Conservation (phyloP, 2,888 invertebrate genomes). For the Phalera bucephala region DNA sequence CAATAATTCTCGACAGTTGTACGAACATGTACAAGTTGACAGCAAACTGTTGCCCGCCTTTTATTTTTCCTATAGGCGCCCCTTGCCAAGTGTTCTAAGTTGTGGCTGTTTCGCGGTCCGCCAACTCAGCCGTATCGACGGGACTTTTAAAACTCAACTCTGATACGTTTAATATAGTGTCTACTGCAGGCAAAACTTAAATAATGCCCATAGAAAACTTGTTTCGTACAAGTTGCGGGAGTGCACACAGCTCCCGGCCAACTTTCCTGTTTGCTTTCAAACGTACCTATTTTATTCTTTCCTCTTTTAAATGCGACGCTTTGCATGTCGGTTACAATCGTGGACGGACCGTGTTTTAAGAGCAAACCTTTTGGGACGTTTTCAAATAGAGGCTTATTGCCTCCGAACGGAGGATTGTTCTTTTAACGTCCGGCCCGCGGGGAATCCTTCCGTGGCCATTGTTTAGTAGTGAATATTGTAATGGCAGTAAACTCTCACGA, state of each 20-base stretch:
- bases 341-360: constrained; percentile 59
- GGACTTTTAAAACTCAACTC: constrained; percentile 69
- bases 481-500: constrained; percentile 39
- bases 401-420: constrained; percentile 56
- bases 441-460: constrained; percentile 41
- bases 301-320: constrained; percentile 63
- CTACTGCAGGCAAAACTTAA: constrained; percentile 65
- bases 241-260: constrained; percentile 52
- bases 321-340: constrained; percentile 68
- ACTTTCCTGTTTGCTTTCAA: constrained; percentile 68
- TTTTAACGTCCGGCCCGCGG: constrained; percentile 48
- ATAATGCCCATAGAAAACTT: constrained; percentile 73
- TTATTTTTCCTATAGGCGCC: constrained; percentile 69
- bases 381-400: constrained; percentile 67
- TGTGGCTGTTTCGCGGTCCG: constrained; percentile 66
- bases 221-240: constrained; percentile 48
- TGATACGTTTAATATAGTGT: constrained; percentile 70
- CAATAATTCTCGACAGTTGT: constrained; percentile 37
- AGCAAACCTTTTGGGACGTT: constrained; percentile 64
- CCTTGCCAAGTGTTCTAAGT: constrained; percentile 66
- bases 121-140: constrained; percentile 56
- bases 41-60: constrained; percentile 71
- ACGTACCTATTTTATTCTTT: constrained; percentile 59
- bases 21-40: constrained; percentile 35
- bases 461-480: constrained; percentile 55